Base-by-base conservation (phyloP, 2,888 invertebrate species). In the Aphodius granarius region DNA sequence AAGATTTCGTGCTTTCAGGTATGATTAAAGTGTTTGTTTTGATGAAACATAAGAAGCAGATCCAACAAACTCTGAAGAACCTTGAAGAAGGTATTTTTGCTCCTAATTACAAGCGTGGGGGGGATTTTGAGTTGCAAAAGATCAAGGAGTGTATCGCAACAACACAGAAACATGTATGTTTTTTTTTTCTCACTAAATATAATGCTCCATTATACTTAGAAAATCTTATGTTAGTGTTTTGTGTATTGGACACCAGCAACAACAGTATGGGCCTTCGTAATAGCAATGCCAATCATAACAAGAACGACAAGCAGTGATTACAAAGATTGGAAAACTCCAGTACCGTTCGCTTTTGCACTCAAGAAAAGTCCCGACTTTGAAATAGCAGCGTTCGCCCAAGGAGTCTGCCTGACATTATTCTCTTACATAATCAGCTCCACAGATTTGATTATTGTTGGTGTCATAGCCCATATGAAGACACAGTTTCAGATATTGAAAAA, bases 401-500 rank as follows among this genome's bases (percentile, higher is more conserved):
- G 75, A 17, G 0, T 66, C 3, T 73, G 77, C 6, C 75, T 77
- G 75, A 77, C 74, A 66, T 72, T 78, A 6, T 76, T 79, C 17
- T 78, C 76, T 5, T 76, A 71, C 63, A 76, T 75, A 5, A 78
- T 79, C 22, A 74, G 77, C 15, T 72, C 77, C 0, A 76, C 74
- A 17, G 79, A 79, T 72, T 72, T 79, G 21, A 15, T 78, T 65
- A 76, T 78, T 9, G 77, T 73, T 13, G 76, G 77, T 9, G 76
- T 78, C 19, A 75, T 79, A 17, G 78, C 77, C 2, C 78, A 78
- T 21, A 74, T 79, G 9, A 78, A 78, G 6, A 78, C 77, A 9
- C 79, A 79, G 21, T 73, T 78, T 9, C 77, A 74, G 65, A 77
- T 79, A 19, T 43, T 79, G 18, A 76, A 78, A 68, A 78, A 77